Evolutionary conservation across 2,113 vertebrate genomes (phyloP).

Genomic region (Phrynocephalus versicolor): DNA sequence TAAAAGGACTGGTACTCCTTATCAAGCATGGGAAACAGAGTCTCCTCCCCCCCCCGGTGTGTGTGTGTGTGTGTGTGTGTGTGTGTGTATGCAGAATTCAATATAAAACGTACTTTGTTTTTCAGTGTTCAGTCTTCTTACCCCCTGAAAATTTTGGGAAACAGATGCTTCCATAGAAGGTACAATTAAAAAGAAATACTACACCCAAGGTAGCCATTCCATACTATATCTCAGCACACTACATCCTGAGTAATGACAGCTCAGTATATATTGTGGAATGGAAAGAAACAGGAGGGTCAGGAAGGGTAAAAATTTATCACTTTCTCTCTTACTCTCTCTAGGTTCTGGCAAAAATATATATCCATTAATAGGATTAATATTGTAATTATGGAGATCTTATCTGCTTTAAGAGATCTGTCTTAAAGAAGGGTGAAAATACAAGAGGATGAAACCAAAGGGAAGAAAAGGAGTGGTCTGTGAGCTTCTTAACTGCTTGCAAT

Average conservation of each 20-base stretch:
- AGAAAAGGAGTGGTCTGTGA: background rate
- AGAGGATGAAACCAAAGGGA: no score
- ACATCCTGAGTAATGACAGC: background rate
- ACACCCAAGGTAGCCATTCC: conserved; percentile 9
- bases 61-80: no score
- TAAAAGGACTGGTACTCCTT: background rate
- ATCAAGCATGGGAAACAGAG: background rate
- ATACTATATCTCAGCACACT: background rate
- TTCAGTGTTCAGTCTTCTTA: conserved; percentile 22
- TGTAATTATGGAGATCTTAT: background rate
- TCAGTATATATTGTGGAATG: background rate
- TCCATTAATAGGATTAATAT: background rate
- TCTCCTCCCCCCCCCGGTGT: no score
- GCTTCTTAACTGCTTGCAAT: background rate
- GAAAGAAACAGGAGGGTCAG: background rate
- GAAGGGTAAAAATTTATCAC: background rate
- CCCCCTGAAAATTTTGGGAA: conserved; percentile 54
- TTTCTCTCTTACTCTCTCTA: background rate
- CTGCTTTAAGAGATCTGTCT: background rate
- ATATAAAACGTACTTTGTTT: background rate
- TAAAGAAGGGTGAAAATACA: background rate
- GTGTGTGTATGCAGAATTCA: background rate
- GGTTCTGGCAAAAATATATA: background rate
- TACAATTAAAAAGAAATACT: conserved; percentile 42
- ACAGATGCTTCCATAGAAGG: conserved; percentile 48